phyloP scores from a whole-genome alignment of 2,888 invertebrate genomes.

The Drosophila prostipennis region DNA sequence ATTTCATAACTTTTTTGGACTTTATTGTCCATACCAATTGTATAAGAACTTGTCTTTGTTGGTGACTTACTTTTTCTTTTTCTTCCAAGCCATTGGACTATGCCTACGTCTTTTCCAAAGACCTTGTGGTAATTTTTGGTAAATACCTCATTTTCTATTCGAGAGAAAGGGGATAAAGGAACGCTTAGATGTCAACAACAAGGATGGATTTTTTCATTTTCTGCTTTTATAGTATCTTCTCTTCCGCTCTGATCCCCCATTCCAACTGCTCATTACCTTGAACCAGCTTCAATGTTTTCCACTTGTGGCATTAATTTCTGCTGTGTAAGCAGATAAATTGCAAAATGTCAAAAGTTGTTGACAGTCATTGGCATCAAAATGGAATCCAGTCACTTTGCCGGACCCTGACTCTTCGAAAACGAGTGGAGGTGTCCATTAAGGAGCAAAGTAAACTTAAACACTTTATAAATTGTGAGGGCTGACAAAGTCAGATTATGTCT shows the following conservation, averaged over 20 bases:
- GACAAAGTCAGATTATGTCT: constrained; percentile 13
- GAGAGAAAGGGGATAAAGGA: constrained; percentile 10
- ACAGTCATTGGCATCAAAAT: constrained; percentile 73
- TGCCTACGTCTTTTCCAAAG: constrained; percentile 32
- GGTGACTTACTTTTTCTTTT: constrained; percentile 15
- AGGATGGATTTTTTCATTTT: constrained; percentile 22
- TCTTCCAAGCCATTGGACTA: constrained; percentile 46
- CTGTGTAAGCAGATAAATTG: constrained; percentile 78
- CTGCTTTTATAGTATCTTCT: neutral
- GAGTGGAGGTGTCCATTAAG: constrained; percentile 38
- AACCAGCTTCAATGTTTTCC: constrained; percentile 43
- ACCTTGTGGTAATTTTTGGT: constrained; percentile 47
- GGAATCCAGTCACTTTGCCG: constrained; percentile 48
- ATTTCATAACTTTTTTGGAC: neutral
- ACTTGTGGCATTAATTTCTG: constrained; percentile 76
- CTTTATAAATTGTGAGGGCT: constrained; percentile 10
- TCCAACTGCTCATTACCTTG: constrained; percentile 31
- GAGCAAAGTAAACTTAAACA: constrained; percentile 36
- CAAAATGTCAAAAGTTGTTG: constrained; percentile 65
- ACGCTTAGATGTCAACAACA: constrained; percentile 33
- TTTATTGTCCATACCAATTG: constrained; percentile 5
- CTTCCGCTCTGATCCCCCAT: neutral
- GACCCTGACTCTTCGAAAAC: constrained; percentile 40
- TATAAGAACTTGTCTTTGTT: constrained; percentile 2
- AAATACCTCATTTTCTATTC: constrained; percentile 54